phyloP scores from a whole-genome alignment of 2,888 invertebrate species.

The Plebejus argus region DNA sequence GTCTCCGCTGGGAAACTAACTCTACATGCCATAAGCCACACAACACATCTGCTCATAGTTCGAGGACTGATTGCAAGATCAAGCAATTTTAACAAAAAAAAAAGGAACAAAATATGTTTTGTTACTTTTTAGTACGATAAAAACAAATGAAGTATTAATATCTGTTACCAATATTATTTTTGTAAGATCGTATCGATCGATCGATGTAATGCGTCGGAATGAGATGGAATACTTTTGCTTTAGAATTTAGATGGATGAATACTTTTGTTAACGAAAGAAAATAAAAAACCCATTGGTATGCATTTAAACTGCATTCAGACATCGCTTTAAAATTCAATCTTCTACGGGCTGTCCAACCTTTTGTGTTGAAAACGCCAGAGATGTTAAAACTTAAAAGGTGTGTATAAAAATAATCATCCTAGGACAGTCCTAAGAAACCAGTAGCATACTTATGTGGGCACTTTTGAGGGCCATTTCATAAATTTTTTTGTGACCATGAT shows the following conservation, averaged over 20 bases:
- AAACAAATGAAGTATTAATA: background rate
- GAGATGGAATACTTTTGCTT: background rate
- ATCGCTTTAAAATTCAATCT: conserved; percentile 12
- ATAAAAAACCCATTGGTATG: conserved; percentile 7
- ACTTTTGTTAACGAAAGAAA: conserved; percentile 1
- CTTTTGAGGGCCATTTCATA: background rate
- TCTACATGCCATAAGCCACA: too few relatives aligned
- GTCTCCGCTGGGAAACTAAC: too few relatives aligned
- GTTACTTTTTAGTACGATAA: background rate
- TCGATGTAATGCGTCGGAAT: background rate
- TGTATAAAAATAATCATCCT: background rate
- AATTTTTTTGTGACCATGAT: background rate
- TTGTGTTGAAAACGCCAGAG: background rate
- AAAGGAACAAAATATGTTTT: background rate
- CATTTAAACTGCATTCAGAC: conserved; percentile 13
- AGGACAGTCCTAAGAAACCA: background rate
- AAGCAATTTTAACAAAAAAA: too few relatives aligned
- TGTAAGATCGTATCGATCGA: too few relatives aligned
- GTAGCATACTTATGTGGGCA: background rate
- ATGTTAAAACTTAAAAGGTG: conserved; percentile 3
- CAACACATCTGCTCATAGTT: too few relatives aligned
- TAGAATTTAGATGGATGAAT: background rate
- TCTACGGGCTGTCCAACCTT: conserved; percentile 6
- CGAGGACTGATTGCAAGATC: too few relatives aligned
- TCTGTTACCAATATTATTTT: background rate